These are phyloP conservation scores for Homarus gammarus DNA, from an alignment of 2,888 invertebrate species.

Conservation along the genomic window DNA sequence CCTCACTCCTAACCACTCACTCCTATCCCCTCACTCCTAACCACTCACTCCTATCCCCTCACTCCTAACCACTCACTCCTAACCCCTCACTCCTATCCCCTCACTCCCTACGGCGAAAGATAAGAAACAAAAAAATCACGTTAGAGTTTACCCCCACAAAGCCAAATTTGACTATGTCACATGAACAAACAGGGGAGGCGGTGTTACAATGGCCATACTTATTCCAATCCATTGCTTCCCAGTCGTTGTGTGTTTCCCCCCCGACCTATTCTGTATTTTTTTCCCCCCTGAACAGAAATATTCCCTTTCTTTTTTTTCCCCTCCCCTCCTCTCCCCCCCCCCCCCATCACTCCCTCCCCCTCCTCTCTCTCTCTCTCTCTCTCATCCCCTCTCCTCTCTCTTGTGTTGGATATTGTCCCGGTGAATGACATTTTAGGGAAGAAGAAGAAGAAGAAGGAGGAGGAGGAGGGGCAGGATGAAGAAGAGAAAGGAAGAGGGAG, in stretches of 20 bases:
- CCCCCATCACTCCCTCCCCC: too few relatives aligned
- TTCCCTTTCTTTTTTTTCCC: not conserved
- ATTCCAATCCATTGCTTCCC: constrained; percentile 39
- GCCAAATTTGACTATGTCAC: constrained; percentile 44
- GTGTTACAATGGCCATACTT: constrained; percentile 31
- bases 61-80: not conserved
- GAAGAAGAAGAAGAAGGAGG: not conserved
- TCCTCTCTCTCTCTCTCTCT: not conserved
- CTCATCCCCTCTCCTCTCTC: not conserved
- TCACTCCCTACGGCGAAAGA: constrained; percentile 26
- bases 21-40: too few relatives aligned
- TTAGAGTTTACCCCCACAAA: not conserved
- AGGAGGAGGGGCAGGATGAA: not conserved
- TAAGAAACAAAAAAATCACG: constrained; percentile 1
- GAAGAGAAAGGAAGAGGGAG: not conserved
- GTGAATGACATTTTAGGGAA: constrained; percentile 25
- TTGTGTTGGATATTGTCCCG: constrained; percentile 2
- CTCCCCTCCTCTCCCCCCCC: too few relatives aligned
- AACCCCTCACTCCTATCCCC: constrained; percentile 10
- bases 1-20: too few relatives aligned
- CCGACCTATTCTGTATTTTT: not conserved
- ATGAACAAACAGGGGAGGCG: constrained; percentile 8
- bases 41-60: too few relatives aligned
- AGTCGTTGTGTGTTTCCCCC: not conserved
- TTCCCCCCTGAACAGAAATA: not conserved